Evolutionary conservation across 2,113 vertebrate genomes (phyloP), one percentile per base, ranked within the genome.

Genomic region (Telmatochromis sp.): DNA sequence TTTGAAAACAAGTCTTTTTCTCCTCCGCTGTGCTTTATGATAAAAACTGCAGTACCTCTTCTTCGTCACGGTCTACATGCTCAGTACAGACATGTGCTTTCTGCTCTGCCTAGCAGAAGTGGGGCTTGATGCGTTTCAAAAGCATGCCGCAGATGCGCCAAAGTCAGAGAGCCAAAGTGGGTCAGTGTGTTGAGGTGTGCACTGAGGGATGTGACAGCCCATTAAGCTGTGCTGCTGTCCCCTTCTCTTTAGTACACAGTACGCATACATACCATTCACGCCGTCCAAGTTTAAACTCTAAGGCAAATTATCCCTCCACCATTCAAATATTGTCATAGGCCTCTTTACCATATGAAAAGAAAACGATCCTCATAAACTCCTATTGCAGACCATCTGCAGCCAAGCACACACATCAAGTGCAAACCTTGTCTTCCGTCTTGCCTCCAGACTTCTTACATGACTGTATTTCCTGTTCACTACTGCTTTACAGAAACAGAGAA

Each of bases 141-240:
- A 83, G 51, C 80, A 33, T 84, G 88, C 84, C 4, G 68, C 87
- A 87, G 88, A 94, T 91, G 93, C 91, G 87, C 58, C 89, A 90
- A 85, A 91, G 89, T 90, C 81, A 87, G 35, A 19, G 82, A 92
- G 82, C 70, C 13, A 81, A 95, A 95, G 86, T 94, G 92, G 94
- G 94, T 94, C 94, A 94, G 94, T 94, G 93, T 94, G 94, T 91
- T 91, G 92, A 92, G 90, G 87, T 80, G 87, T 93, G 93, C 85
- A 63, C 87, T 31, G 91, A 93, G 81, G 80, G 92, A 91, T 87
- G 85, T 81, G 90, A 90, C 90, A 90, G 83, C 78, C 63, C 84
- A 86, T 87, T 84, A 86, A 80, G 75, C 78, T 23, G 35, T 87
- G 86, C 55, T 80, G 54, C 81, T 80, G 65, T 82, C 70, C 55